Percentiles rank a stretch among this genome's conserved stretches.
Conservation (phyloP, 2,113 vertebrate genomes). For the Chaetodon trifascialis region DNA sequence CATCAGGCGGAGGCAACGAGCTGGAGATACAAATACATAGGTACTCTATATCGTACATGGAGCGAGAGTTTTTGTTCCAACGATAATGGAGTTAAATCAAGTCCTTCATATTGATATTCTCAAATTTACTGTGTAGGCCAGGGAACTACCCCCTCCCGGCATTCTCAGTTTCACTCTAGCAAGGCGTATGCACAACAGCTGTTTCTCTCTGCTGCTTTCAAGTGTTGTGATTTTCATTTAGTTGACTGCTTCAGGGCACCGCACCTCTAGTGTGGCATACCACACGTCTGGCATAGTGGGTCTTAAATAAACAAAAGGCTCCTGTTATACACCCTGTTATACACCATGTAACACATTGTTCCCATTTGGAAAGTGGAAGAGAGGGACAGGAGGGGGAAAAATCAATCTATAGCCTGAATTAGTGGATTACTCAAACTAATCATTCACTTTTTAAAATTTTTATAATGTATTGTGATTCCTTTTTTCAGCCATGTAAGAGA, state of each 20-base stretch:
- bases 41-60: not conserved
- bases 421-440: constrained; percentile 78
- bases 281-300: constrained; percentile 87
- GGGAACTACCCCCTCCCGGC: constrained; percentile 27
- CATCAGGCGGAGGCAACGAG: constrained; percentile 3
- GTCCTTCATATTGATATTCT: constrained; percentile 24
- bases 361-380: constrained; percentile 62
- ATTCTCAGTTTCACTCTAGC: constrained; percentile 57
- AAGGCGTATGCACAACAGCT: constrained; percentile 88
- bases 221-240: constrained; percentile 91
- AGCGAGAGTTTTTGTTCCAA: not conserved
- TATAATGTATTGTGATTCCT: not conserved
- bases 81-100: constrained; percentile 5
- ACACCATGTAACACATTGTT: constrained; percentile 83
- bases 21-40: not conserved
- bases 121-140: not conserved
- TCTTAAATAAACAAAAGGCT: constrained; percentile 90
- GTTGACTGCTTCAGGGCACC: constrained; percentile 86
- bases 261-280: constrained; percentile 87
- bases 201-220: constrained; percentile 80
- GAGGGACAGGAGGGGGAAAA: constrained; percentile 12
- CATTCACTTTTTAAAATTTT: not conserved
- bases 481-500: not conserved
- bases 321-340: constrained; percentile 85
- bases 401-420: constrained; percentile 84